Base-by-base conservation (phyloP, 2,113 vertebrate genomes). In the Phoxinus phoxinus region DNA sequence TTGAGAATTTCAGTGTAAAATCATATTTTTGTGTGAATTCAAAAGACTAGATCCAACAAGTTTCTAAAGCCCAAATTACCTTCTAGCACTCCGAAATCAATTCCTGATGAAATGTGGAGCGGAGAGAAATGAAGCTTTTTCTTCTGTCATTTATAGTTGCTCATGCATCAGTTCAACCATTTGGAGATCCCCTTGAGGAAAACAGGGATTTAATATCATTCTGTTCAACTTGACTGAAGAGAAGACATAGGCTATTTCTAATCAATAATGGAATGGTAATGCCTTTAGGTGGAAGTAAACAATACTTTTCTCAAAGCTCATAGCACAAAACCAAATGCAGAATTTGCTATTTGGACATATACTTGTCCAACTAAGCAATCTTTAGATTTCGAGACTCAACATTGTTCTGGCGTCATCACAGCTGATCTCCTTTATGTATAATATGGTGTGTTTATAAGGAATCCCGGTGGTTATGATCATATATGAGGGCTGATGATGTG, bases 231-330 rank as follows among this genome's bases (percentile, higher is more conserved):
- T 84, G 89, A 89, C 89, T 89, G 87, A 83, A 67, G 73, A 87
- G 65, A 91, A 86, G 73, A 78, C 85, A 75, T 41, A 84, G 63
- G 85, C 87, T 89, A 85, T 85, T 91, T 86, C 85, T 89, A 82
- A 93, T 90, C 90, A 85, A 92, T 90, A 88, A 89, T 80, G 87
- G 81, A 90, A 87, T 35, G 85, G 67, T 51, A 80, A 81, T 75
- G 59, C 73, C 87, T 80, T 53, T 73, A 77, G 71, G 65, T 83
- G 27, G 65, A 48, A 78, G 83, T 84, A 87, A 82, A 90, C 87
- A 91, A 87, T 30, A 75, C 46, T 85, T 59, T 82, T 78, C 44
- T n/a, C 46, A 41, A 65, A 63, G 67, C 88, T 86, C 83, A 75
- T 87, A 87, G 53, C 53, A 56, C 53, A 4, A 51, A 13, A 17